Base-by-base conservation (phyloP, 2,797 vertebrate species). In the Geotrypetes seraphini region DNA sequence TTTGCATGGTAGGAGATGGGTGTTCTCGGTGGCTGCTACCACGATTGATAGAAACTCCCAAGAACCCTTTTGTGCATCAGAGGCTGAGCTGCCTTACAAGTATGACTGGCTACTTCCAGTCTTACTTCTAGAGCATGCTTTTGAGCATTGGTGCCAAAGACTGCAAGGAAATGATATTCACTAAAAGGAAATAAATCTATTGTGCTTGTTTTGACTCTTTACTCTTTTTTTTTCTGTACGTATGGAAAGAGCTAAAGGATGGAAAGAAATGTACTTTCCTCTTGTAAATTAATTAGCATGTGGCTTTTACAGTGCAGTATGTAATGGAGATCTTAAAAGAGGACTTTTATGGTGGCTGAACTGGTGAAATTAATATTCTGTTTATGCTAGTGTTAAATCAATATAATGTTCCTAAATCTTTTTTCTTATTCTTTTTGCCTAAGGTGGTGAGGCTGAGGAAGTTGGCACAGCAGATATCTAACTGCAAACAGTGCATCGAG, bases 401-500 rank as follows among this genome's bases (percentile, higher is more conserved):
- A n/a, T n/a, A n/a, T n/a, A n/a, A n/a, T n/a, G n/a, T n/a, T n/a
- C n/a, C n/a, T n/a, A n/a, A n/a, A n/a, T n/a, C n/a, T n/a, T n/a
- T n/a, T n/a, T n/a, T n/a, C n/a, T n/a, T n/a, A n/a, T n/a, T n/a
- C 39, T 40, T 43, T 52, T 20, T 22, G 2, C 46, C 63, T 31
- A 43, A 99, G 96, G 76, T 92, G 36, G 78, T 95, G 48, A 74
- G 94, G 30, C 37, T 99, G 63, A 88, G 94, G 30, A 99, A 96
- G 66, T 75, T 99, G 36, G 89, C 93, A 35, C 96, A 99, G 65
- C 96, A 99, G 74, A 92, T 99, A 23, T 87, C 86, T 0, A 87
- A 93, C 73, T 99, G 96, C 57, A 99, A 97, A 19, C 96, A 99
- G 71, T 97, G 92, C 69, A 89, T 99, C 8, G 96, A 98, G 57